phyloP scores from a whole-genome alignment of 2,797 vertebrate species.

The Pipistrellus nathusii region DNA sequence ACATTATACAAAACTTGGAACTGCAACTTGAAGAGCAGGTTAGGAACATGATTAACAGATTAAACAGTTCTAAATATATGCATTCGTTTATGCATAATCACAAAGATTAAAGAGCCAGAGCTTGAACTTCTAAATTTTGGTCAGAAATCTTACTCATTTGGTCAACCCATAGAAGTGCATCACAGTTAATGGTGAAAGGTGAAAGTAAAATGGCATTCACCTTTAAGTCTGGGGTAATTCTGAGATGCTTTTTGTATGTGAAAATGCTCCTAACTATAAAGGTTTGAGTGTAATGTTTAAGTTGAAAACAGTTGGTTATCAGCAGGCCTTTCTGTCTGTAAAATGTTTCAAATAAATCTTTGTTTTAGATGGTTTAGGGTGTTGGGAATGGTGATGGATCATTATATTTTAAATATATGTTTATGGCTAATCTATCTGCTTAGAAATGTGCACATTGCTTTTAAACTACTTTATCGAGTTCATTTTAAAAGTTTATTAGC shows the following conservation, averaged over 20 bases:
- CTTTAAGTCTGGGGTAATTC: not conserved
- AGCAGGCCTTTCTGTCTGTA: not conserved
- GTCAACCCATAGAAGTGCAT: not conserved
- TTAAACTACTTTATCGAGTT: not conserved
- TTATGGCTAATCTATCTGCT: slow-evolving; percentile 31
- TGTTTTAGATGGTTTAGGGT: slow-evolving; percentile 40
- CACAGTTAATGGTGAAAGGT: not conserved
- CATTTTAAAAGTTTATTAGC: not conserved
- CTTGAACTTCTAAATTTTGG: not conserved
- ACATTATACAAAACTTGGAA: slow-evolving; percentile 92
- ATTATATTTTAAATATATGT: slow-evolving; percentile 48
- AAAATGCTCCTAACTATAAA: not conserved
- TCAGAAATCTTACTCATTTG: slow-evolving; percentile 11
- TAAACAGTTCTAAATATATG: not conserved
- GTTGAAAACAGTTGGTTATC: slow-evolving; percentile 2
- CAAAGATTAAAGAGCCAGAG: slow-evolving; percentile 18
- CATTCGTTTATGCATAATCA: not conserved
- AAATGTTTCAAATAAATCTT: slow-evolving; percentile 52
- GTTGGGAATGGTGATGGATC: slow-evolving; percentile 15
- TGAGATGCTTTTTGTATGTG: not conserved
- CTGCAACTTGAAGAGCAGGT: slow-evolving; percentile 98
- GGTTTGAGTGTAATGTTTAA: not conserved
- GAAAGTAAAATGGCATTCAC: not conserved
- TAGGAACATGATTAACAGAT: too few relatives aligned
- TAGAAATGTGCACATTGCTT: not conserved